Evolutionary conservation across 2,888 invertebrate species (phyloP).

Genomic region (Cantharis rustica): DNA sequence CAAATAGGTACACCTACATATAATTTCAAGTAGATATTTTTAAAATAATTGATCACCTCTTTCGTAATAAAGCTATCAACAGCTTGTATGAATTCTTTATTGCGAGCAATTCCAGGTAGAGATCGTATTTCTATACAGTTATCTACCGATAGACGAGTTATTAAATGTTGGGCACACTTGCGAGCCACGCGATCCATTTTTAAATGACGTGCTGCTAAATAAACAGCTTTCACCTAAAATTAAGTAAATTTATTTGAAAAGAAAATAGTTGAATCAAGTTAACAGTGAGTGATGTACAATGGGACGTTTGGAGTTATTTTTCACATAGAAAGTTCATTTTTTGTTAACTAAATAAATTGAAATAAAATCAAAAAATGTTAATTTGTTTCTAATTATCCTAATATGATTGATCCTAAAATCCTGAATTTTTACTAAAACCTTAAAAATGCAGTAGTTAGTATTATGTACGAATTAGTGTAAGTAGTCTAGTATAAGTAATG

Average conservation of each 20-base stretch:
- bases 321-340: no score
- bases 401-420: no score
- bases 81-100: constrained; percentile 64
- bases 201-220: constrained; percentile 77
- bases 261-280: neutral
- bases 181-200: constrained; percentile 76
- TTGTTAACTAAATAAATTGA: no score
- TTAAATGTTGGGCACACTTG: constrained; percentile 73
- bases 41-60: constrained; percentile 60
- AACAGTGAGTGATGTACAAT: neutral
- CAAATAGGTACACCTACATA: constrained; percentile 1
- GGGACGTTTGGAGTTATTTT: neutral
- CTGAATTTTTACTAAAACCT: no score
- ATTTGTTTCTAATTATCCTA: no score
- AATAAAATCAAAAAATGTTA: no score
- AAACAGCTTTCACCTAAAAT: constrained; percentile 72
- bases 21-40: constrained; percentile 8
- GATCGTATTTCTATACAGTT: constrained; percentile 66
- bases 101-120: constrained; percentile 64
- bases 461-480: no score
- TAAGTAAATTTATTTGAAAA: neutral
- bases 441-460: no score
- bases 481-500: no score
- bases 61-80: constrained; percentile 74
- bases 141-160: constrained; percentile 65